These are phyloP conservation scores for Trachelus stipa DNA, from an alignment of 2,888 invertebrate genomes.

Conservation along the genomic window DNA sequence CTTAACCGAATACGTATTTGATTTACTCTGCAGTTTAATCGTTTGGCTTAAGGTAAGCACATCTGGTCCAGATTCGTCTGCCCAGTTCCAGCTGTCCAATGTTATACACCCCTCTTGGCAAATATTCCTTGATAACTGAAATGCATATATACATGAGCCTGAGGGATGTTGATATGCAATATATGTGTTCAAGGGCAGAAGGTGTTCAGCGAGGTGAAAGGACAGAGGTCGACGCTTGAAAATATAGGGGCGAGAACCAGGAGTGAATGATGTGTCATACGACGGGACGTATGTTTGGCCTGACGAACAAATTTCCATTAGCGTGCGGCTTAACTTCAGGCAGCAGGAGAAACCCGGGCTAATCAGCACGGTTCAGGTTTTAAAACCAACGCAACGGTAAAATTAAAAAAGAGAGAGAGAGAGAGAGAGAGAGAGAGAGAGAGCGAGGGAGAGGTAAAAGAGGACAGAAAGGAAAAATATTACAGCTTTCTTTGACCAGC, in stretches of 20 bases:
- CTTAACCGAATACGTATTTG: neutral
- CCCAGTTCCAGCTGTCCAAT: too few relatives aligned
- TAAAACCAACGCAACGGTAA: slow-evolving; percentile 11
- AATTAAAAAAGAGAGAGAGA: neutral
- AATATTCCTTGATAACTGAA: slow-evolving; percentile 51
- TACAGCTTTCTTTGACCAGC: neutral
- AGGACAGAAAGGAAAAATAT: neutral
- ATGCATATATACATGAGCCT: slow-evolving; percentile 55
- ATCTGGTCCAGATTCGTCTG: too few relatives aligned
- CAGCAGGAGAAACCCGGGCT: slow-evolving; percentile 27
- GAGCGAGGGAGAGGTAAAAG: neutral
- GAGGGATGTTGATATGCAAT: slow-evolving; percentile 42
- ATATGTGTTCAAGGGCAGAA: slow-evolving; percentile 23
- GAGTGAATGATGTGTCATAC: slow-evolving; percentile 30
- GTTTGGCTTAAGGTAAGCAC: too few relatives aligned
- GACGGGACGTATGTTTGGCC: slow-evolving; percentile 41
- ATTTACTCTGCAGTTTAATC: too few relatives aligned
- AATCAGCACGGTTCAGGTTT: slow-evolving; percentile 36
- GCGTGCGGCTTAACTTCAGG: slow-evolving; percentile 33
- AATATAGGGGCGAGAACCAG: slow-evolving; percentile 11
- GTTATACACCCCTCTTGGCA: slow-evolving; percentile 11
- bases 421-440: neutral
- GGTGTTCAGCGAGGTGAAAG: slow-evolving; percentile 12
- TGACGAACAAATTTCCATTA: slow-evolving; percentile 49
- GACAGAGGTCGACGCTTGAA: neutral